Conservation (phyloP, 2,888 invertebrate species). For the Eutolmus rufibarbis region DNA sequence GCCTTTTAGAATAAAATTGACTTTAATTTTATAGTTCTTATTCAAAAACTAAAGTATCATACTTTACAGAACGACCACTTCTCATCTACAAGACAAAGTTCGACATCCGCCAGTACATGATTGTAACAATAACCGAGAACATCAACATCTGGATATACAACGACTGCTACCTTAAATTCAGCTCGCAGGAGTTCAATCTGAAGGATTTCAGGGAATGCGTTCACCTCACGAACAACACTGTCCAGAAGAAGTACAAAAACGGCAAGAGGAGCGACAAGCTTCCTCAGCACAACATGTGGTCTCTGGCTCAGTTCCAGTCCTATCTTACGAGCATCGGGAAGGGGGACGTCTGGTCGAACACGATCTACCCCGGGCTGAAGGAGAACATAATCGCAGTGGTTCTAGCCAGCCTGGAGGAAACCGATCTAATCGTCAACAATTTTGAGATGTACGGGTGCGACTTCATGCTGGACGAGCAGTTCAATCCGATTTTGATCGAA, state of each 20-base stretch:
- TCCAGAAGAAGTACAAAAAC: slow-evolving; percentile 76
- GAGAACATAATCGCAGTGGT: slow-evolving; percentile 81
- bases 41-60: background rate
- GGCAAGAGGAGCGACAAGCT: slow-evolving; percentile 67
- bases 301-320: slow-evolving; percentile 73
- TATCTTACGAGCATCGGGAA: slow-evolving; percentile 65
- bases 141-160: slow-evolving; percentile 87
- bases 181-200: slow-evolving; percentile 81
- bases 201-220: slow-evolving; percentile 83
- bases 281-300: slow-evolving; percentile 87
- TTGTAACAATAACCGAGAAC: slow-evolving; percentile 75
- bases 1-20: background rate
- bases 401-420: slow-evolving; percentile 77
- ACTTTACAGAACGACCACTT: slow-evolving; percentile 74
- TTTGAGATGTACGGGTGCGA: slow-evolving; percentile 94
- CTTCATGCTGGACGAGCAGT: slow-evolving; percentile 86
- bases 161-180: slow-evolving; percentile 85
- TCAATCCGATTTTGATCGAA: slow-evolving; percentile 88
- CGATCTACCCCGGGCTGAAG: slow-evolving; percentile 85
- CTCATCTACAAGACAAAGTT: slow-evolving; percentile 87
- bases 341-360: slow-evolving; percentile 71
- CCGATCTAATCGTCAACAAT: slow-evolving; percentile 73
- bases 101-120: slow-evolving; percentile 89
- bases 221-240: slow-evolving; percentile 87
- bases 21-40: background rate